A percentile compares a stretch with the other conserved stretches of the same genome.
Conservation (phyloP, 2,888 invertebrate species). For the Amphipoea lucens region DNA sequence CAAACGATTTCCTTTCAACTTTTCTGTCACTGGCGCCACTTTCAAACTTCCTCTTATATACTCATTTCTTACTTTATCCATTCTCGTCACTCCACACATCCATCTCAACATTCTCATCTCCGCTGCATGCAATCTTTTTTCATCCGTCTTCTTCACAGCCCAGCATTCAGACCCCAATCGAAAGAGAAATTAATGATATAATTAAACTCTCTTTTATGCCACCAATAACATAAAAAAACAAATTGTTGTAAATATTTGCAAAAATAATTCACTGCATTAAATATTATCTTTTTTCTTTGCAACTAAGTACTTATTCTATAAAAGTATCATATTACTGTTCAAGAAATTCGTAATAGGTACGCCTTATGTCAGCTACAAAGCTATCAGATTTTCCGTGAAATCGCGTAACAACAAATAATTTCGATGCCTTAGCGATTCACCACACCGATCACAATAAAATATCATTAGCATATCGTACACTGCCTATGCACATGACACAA, state of each 20-base stretch:
- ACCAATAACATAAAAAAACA: background rate
- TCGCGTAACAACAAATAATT: slow-evolving; percentile 73
- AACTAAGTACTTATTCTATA: background rate
- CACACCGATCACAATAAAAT: slow-evolving; percentile 77
- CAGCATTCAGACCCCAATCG: too few species aligned
- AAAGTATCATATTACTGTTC: slow-evolving; percentile 41
- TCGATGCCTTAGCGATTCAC: slow-evolving; percentile 70
- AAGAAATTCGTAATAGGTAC: slow-evolving; percentile 57
- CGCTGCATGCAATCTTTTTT: too few species aligned
- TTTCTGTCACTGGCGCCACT: too few species aligned
- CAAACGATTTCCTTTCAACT: too few species aligned
- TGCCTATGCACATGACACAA: slow-evolving; percentile 69
- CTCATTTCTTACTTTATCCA: too few species aligned
- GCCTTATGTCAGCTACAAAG: slow-evolving; percentile 63
- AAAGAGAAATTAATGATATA: background rate
- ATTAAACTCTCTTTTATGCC: background rate
- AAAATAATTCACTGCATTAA: slow-evolving; percentile 11
- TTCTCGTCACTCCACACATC: too few species aligned
- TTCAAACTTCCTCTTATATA: too few species aligned
- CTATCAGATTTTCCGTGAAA: slow-evolving; percentile 74
- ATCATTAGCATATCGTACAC: slow-evolving; percentile 76
- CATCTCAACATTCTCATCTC: too few species aligned
- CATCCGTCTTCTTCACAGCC: too few species aligned
- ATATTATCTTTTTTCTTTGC: slow-evolving; percentile 3
- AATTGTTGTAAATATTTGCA: background rate